Conservation (phyloP, 2,797 vertebrate species). For the Setipinna tenuifilis region DNA sequence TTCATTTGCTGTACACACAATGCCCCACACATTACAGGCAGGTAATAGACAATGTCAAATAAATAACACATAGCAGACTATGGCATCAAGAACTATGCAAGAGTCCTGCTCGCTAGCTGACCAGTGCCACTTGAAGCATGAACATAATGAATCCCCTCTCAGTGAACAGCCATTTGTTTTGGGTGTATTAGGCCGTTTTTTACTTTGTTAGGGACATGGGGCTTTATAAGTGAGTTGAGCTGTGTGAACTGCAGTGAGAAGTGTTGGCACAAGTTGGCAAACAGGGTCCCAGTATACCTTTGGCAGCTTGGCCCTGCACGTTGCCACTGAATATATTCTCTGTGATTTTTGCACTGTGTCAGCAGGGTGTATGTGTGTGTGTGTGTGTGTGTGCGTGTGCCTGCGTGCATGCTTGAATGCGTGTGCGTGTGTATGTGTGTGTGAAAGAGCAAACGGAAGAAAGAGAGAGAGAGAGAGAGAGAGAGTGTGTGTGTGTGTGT, state of each 20-base stretch:
- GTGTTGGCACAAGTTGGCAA: not conserved
- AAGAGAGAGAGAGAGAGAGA: no score
- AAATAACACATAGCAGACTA: no score
- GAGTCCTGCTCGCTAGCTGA: no score
- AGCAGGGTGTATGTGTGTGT: slow-evolving; percentile 2
- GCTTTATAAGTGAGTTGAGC: not conserved
- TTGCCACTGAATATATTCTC: slow-evolving; percentile 9
- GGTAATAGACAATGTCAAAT: no score
- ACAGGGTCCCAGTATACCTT: not conserved
- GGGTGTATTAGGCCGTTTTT: not conserved
- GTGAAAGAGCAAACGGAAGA: not conserved
- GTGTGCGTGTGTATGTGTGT: not conserved
- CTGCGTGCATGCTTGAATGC: slow-evolving; percentile 13
- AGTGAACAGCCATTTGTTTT: not conserved
- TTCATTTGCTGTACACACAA: no score
- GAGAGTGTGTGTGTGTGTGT: not conserved
- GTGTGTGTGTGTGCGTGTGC: not conserved
- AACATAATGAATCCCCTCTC: not conserved
- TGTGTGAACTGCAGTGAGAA: not conserved
- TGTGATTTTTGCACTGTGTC: not conserved
- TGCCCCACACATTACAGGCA: no score
- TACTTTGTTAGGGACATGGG: not conserved
- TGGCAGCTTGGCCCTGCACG: not conserved
- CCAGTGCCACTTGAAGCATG: no score
- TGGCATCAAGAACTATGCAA: no score